Evolutionary conservation across 2,797 vertebrate species (phyloP).

Genomic region (Huso huso): DNA sequence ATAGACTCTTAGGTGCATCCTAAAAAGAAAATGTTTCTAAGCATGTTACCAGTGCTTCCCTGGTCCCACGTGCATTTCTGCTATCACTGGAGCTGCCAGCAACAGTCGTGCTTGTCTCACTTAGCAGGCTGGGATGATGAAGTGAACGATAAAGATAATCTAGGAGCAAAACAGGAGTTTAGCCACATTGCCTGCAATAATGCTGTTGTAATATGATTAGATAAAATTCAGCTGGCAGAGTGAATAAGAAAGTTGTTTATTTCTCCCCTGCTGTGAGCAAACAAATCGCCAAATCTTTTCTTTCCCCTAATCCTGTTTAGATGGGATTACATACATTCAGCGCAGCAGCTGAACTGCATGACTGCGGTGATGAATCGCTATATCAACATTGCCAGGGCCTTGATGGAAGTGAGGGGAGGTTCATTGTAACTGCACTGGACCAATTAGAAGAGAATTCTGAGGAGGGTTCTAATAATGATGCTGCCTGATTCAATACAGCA

Average conservation of each 20-base stretch:
- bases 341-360: conserved; percentile 3
- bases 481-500: too few relatives aligned
- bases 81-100: not conserved
- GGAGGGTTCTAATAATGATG: too few relatives aligned
- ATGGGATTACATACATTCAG: conserved; percentile 3
- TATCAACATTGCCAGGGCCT: conserved; percentile 11
- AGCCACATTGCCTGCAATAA: conserved; percentile 4
- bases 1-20: too few relatives aligned
- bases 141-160: conserved; percentile 11
- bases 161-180: conserved; percentile 10
- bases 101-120: conserved; percentile 1
- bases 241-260: conserved; percentile 2
- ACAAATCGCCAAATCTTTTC: not conserved
- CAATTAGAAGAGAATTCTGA: conserved; percentile 4
- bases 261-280: not conserved
- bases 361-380: conserved; percentile 4
- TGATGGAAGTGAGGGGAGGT: conserved; percentile 8
- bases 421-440: conserved; percentile 10
- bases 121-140: not conserved
- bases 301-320: conserved; percentile 12
- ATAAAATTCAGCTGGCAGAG: conserved; percentile 6
- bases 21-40: too few relatives aligned
- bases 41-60: too few relatives aligned
- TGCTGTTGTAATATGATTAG: conserved; percentile 5
- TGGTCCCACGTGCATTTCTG: not conserved